phyloP scores from a whole-genome alignment of 2,888 invertebrate genomes.

The Xylota segnis region DNA sequence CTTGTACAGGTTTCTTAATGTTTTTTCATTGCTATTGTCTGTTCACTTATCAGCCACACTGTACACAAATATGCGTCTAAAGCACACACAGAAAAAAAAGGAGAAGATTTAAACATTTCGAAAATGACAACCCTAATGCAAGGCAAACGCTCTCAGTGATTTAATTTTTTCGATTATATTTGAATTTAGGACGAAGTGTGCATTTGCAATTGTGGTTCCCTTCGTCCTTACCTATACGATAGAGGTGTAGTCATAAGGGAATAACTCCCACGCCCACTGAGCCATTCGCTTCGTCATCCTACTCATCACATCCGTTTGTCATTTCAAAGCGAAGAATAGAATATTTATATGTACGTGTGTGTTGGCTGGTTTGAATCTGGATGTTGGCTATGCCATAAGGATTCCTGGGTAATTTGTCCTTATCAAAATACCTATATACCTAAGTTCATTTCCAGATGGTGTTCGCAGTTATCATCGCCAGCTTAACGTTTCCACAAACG shows the following conservation, averaged over 20 bases:
- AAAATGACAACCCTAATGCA: constrained; percentile 64
- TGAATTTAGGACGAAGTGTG: constrained; percentile 63
- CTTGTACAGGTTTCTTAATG: neutral
- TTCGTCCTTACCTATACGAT: neutral
- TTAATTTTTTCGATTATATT: constrained; percentile 72
- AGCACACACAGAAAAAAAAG: neutral
- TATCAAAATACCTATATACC: constrained; percentile 64
- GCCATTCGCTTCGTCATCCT: constrained; percentile 66
- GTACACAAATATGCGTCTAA: constrained; percentile 15
- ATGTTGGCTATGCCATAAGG: constrained; percentile 37
- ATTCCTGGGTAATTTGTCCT: constrained; percentile 65
- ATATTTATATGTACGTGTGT: constrained; percentile 32
- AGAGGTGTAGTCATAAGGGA: constrained; percentile 19
- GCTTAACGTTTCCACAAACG: constrained; percentile 61
- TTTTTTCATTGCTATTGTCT: neutral
- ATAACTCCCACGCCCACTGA: constrained; percentile 30
- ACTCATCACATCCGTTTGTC: constrained; percentile 66
- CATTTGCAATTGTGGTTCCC: constrained; percentile 57
- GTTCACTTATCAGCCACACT: constrained; percentile 30
- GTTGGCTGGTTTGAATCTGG: neutral
- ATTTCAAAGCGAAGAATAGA: constrained; percentile 57
- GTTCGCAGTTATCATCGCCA: constrained; percentile 73
- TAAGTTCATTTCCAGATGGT: constrained; percentile 74
- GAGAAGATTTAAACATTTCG: constrained; percentile 45
- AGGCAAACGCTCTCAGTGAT: constrained; percentile 61